These are phyloP conservation scores for Telmatochromis sp. DNA, from an alignment of 2,113 vertebrate species.

Conservation along the genomic window DNA sequence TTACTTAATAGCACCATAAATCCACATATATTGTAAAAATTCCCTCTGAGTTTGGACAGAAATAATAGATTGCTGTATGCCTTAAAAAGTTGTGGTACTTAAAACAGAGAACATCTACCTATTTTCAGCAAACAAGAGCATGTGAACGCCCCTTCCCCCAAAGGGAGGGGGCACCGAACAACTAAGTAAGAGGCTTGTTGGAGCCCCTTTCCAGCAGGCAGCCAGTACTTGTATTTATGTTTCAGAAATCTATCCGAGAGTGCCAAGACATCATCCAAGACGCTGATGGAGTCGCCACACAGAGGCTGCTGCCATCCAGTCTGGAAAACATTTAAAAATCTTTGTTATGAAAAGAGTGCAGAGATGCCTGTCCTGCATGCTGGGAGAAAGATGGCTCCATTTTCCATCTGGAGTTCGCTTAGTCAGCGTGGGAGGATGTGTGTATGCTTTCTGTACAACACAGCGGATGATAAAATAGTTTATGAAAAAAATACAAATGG, in stretches of 20 bases:
- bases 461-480: conserved; percentile 35
- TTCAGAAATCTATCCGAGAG: conserved; percentile 56
- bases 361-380: conserved; percentile 51
- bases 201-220: not conserved
- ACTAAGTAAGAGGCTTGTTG: not conserved
- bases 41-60: not conserved
- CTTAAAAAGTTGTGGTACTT: not conserved
- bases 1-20: conserved; percentile 12
- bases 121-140: not conserved
- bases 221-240: conserved; percentile 63
- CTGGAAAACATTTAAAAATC: conserved; percentile 71
- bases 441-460: conserved; percentile 33
- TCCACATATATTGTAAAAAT: not conserved
- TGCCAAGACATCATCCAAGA: conserved; percentile 76
- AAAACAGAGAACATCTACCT: not conserved
- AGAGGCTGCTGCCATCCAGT: conserved; percentile 61
- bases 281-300: conserved; percentile 45
- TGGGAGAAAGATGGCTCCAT: conserved; percentile 14
- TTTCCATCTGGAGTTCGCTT: conserved; percentile 47
- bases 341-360: conserved; percentile 68
- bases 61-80: not conserved
- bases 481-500: conserved; percentile 43
- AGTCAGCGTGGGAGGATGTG: conserved; percentile 41
- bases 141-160: not conserved
- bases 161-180: not conserved